Evolutionary conservation across 2,888 invertebrate species (phyloP).

Genomic region (Dasypogon diadema): DNA sequence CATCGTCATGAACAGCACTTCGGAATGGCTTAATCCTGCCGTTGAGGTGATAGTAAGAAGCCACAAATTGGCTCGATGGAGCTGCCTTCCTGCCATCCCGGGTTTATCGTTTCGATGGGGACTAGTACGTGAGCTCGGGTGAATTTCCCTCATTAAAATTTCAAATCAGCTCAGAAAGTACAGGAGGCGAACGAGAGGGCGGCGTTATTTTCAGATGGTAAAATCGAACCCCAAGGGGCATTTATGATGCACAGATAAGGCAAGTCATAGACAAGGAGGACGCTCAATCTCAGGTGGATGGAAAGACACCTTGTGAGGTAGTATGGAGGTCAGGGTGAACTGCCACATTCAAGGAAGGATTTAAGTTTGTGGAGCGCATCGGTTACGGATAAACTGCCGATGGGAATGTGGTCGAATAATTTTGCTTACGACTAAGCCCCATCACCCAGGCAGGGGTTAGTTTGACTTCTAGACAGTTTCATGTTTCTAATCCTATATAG

Average conservation of each 20-base stretch:
- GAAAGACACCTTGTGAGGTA: too few species aligned
- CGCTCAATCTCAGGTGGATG: background rate
- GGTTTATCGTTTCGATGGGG: slow-evolving; percentile 16
- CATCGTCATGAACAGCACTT: slow-evolving; percentile 13
- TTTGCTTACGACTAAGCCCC: background rate
- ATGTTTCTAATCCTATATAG: slow-evolving; percentile 11
- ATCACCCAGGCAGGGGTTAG: background rate
- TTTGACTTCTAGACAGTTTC: slow-evolving; percentile 16
- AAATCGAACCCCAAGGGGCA: slow-evolving; percentile 8
- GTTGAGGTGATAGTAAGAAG: slow-evolving; percentile 24
- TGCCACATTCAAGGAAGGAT: background rate
- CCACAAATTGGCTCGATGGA: slow-evolving; percentile 23
- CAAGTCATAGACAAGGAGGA: slow-evolving; percentile 1
- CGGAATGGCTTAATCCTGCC: slow-evolving; percentile 27
- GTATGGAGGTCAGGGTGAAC: background rate
- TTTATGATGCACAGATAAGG: slow-evolving; percentile 30
- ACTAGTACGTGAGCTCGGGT: slow-evolving; percentile 2
- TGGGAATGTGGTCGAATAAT: background rate
- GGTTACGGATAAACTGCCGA: slow-evolving; percentile 3
- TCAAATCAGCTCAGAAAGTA: slow-evolving; percentile 14
- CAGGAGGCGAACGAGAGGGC: background rate
- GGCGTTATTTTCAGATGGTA: slow-evolving; percentile 1
- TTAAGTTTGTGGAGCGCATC: slow-evolving; percentile 28
- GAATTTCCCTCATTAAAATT: slow-evolving; percentile 39
- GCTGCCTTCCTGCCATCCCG: background rate